These are phyloP conservation scores for Leucoraja erinaceus DNA, from an alignment of 2,113 vertebrate species.

Conservation along the genomic window DNA sequence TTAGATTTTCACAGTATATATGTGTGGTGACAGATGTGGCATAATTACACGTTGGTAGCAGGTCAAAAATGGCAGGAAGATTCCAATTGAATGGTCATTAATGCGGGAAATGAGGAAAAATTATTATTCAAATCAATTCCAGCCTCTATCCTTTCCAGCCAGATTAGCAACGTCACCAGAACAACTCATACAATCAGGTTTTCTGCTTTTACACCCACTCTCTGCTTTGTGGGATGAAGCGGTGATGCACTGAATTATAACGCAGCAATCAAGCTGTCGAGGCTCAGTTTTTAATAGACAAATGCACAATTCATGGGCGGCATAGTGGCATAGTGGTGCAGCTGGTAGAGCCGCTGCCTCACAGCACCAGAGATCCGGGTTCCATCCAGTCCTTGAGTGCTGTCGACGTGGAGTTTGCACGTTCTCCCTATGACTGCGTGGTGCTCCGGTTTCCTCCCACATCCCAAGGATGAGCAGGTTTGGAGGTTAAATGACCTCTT, in stretches of 20 bases:
- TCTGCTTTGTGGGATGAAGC: no score
- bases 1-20: background rate
- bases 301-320: background rate
- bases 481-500: no score
- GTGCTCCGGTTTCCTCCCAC: no score
- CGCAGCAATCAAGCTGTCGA: no score
- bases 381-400: no score
- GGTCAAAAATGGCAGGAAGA: constrained; percentile 9
- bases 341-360: no score
- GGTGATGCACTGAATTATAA: background rate
- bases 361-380: no score
- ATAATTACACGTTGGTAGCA: background rate
- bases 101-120: background rate
- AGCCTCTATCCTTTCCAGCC: background rate
- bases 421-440: no score
- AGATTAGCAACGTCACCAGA: background rate
- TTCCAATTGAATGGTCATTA: background rate
- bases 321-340: no score
- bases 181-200: background rate
- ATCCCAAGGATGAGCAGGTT: no score
- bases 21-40: background rate
- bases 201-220: background rate
- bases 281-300: background rate
- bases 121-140: background rate
- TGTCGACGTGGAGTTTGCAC: no score